phyloP scores from a whole-genome alignment of 2,113 vertebrate species.

The Upupa epops region DNA sequence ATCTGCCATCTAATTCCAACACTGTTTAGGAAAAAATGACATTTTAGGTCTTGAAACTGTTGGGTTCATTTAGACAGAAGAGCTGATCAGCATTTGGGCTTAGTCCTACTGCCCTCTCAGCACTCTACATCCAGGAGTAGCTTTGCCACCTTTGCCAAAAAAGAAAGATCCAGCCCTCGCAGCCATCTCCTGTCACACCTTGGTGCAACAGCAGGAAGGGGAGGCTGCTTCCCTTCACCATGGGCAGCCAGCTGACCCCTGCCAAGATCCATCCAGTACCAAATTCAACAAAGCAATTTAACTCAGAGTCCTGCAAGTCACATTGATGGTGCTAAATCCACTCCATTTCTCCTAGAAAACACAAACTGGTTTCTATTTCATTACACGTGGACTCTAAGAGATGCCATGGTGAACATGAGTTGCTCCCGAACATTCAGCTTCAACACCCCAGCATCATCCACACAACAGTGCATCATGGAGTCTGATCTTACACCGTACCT shows the following conservation, averaged over 20 bases:
- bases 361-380: accelerated
- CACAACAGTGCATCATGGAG: accelerated
- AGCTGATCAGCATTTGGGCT: slow-evolving; percentile 24
- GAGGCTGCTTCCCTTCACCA: not conserved
- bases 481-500: not conserved
- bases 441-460: not conserved
- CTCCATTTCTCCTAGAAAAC: not conserved
- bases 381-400: not conserved
- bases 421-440: not conserved
- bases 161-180: not conserved
- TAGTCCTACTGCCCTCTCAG: not conserved
- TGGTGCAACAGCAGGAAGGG: not conserved
- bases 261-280: not conserved
- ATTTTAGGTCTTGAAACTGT: slow-evolving; percentile 25
- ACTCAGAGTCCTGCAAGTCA: not conserved
- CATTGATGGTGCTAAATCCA: not conserved
- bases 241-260: not conserved
- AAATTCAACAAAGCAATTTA: not conserved
- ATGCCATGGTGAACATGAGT: not conserved
- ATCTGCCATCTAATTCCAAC: slow-evolving; percentile 7
- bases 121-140: not conserved
- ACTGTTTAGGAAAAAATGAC: not conserved
- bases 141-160: not conserved
- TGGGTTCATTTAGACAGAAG: not conserved
- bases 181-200: not conserved